Conservation (phyloP, 2,113 vertebrate genomes). For the Furnarius figulus region DNA sequence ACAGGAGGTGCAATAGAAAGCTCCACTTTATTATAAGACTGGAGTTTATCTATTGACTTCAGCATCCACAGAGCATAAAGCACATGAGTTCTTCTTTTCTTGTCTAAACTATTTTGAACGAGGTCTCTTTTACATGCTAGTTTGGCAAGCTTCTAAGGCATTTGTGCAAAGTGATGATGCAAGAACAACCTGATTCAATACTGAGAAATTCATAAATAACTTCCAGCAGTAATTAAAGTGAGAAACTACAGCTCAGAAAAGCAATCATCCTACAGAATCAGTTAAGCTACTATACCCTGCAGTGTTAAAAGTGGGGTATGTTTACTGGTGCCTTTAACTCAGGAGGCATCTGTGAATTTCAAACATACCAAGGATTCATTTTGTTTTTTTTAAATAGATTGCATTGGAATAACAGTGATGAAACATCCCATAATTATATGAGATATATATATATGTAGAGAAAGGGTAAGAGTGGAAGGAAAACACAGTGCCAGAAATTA, state of each 20-base stretch:
- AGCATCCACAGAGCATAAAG: not conserved
- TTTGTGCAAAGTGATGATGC: conserved; percentile 56
- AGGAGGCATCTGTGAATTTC: not conserved
- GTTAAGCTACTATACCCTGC: not conserved
- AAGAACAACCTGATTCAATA: conserved; percentile 35
- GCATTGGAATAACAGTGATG: not conserved
- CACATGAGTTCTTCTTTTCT: not conserved
- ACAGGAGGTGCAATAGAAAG: not conserved
- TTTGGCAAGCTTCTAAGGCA: conserved; percentile 68
- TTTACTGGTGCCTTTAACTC: not conserved
- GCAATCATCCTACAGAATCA: not conserved
- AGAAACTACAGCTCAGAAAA: conserved; percentile 21
- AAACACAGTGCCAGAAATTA: not conserved
- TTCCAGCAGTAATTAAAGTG: not conserved
- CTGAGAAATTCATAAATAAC: conserved; percentile 15
- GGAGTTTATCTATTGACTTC: not conserved
- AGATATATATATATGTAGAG: not conserved
- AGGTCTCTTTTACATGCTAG: conserved; percentile 45
- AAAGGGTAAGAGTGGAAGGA: not conserved
- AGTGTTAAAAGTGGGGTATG: not conserved
- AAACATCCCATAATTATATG: not conserved
- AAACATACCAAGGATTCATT: not conserved
- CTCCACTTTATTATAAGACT: not conserved
- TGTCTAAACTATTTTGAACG: conserved; percentile 63
- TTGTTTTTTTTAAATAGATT: not conserved